A percentile compares a stretch with the other conserved stretches of the same genome.
Conservation (phyloP, 2,888 invertebrate genomes). For the Embidobia sp. region DNA sequence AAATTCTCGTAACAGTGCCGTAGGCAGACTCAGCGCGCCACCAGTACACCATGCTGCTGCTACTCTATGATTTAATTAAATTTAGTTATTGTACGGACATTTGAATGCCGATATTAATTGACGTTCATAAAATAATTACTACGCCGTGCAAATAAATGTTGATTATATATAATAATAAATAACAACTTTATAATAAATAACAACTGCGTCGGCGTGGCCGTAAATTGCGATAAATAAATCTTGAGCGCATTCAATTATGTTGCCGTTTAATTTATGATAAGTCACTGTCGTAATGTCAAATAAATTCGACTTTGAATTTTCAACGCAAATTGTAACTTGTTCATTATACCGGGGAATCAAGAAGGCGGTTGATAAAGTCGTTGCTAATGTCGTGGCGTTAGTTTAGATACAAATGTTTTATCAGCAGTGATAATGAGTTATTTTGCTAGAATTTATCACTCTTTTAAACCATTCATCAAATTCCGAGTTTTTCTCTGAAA, state of each 20-base stretch:
- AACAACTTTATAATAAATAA: constrained; percentile 30
- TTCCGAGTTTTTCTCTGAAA: too few relatives aligned
- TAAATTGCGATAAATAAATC: constrained; percentile 37
- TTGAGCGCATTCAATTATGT: constrained; percentile 21
- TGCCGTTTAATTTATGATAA: constrained; percentile 41
- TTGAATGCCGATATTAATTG: constrained; percentile 51
- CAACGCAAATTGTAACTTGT: too few relatives aligned
- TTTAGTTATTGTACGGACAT: constrained; percentile 49
- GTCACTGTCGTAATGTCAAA: constrained; percentile 8
- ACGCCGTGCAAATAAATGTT: constrained; percentile 30
- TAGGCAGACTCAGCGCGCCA: constrained; percentile 11
- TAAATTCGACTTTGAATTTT: constrained; percentile 16
- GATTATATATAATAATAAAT: too few relatives aligned
- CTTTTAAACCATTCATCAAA: too few relatives aligned
- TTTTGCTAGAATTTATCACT: too few relatives aligned
- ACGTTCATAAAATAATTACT: constrained; percentile 49
- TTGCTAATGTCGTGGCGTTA: too few relatives aligned
- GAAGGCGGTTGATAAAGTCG: constrained; percentile 1
- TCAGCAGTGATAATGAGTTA: too few relatives aligned
- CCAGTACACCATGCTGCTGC: too few relatives aligned
- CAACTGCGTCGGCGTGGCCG: constrained; percentile 8
- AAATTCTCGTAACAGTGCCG: constrained; percentile 27
- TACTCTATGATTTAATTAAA: constrained; percentile 44
- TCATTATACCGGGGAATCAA: not conserved
- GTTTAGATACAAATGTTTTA: too few relatives aligned